Evolutionary conservation across 2,888 invertebrate genomes (phyloP).

Genomic region (Polyommatus iphigenia): DNA sequence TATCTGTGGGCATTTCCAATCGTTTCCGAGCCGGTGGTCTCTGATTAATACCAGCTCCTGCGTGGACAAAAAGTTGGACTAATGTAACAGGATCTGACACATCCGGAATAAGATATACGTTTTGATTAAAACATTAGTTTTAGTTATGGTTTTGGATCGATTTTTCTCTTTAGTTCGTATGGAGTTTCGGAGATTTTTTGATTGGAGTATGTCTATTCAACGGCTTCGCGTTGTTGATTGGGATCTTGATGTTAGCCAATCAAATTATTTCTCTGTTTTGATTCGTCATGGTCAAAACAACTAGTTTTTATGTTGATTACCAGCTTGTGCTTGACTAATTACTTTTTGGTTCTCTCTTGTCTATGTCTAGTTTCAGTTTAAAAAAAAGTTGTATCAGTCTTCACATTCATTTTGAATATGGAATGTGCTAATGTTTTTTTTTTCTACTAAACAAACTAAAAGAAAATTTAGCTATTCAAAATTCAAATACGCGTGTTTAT

Average conservation of each 20-base stretch:
- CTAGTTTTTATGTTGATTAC: too few species aligned
- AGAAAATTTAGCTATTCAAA: not conserved
- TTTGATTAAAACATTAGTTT: not conserved
- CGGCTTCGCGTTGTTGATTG: too few species aligned
- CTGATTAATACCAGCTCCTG: slow-evolving; percentile 26
- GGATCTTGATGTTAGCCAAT: too few species aligned
- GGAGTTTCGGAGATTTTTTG: too few species aligned
- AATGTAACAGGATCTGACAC: not conserved
- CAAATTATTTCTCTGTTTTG: too few species aligned
- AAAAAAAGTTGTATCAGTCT: not conserved
- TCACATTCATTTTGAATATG: not conserved
- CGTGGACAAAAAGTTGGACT: slow-evolving; percentile 8
- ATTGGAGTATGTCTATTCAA: too few species aligned
- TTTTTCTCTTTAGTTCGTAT: not conserved
- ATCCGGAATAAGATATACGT: not conserved
- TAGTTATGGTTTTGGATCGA: not conserved
- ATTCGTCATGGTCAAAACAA: too few species aligned
- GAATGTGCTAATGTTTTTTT: not conserved
- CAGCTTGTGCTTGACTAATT: too few species aligned
- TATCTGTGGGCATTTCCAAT: slow-evolving; percentile 24
- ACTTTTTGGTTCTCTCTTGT: not conserved
- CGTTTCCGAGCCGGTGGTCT: slow-evolving; percentile 20
- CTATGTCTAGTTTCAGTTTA: not conserved
- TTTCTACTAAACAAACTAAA: not conserved
- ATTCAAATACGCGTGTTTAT: not conserved